phyloP scores from a whole-genome alignment of 2,113 vertebrate genomes.

The Eptatretus burgeri region DNA sequence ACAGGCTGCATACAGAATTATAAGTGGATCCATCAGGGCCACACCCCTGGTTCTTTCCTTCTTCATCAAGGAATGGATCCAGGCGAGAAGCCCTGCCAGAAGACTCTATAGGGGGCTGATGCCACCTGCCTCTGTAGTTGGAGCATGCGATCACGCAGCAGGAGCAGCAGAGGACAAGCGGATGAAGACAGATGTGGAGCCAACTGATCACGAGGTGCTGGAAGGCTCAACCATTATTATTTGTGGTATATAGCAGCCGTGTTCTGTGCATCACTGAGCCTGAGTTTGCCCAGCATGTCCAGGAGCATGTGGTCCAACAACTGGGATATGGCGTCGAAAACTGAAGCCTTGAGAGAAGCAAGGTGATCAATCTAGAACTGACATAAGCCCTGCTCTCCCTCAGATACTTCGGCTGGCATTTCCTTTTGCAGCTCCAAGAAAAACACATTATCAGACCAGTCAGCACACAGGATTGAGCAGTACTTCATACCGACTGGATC shows the following conservation, averaged over 20 bases:
- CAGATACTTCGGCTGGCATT: slow-evolving; percentile 25
- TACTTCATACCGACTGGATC: slow-evolving; percentile 47
- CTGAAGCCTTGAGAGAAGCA: slow-evolving; percentile 65
- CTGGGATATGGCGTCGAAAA: slow-evolving; percentile 59
- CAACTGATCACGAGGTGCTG: slow-evolving; percentile 49
- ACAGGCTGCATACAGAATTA: no score
- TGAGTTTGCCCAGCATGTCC: slow-evolving; percentile 57
- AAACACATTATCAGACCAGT: slow-evolving; percentile 89
- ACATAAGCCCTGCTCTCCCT: slow-evolving; percentile 16
- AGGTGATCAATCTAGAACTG: slow-evolving; percentile 45
- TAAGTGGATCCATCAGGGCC: no score
- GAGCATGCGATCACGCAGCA: slow-evolving; percentile 42
- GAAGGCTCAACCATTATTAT: slow-evolving; percentile 56
- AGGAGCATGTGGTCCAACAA: slow-evolving; percentile 52
- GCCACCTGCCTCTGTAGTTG: slow-evolving; percentile 59
- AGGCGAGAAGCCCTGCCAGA: no score
- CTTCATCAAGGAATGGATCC: no score
- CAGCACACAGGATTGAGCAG: slow-evolving; percentile 58
- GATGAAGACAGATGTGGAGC: slow-evolving; percentile 59
- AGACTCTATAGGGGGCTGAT: slow-evolving; percentile 40
- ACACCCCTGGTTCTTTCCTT: no score
- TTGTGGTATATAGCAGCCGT: slow-evolving; percentile 41
- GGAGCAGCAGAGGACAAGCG: slow-evolving; percentile 53
- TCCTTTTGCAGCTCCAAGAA: slow-evolving; percentile 82
- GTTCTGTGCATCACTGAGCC: slow-evolving; percentile 57